Evolutionary conservation across 2,888 invertebrate species (phyloP).

Genomic region (Prosopocoilus inquinatus): DNA sequence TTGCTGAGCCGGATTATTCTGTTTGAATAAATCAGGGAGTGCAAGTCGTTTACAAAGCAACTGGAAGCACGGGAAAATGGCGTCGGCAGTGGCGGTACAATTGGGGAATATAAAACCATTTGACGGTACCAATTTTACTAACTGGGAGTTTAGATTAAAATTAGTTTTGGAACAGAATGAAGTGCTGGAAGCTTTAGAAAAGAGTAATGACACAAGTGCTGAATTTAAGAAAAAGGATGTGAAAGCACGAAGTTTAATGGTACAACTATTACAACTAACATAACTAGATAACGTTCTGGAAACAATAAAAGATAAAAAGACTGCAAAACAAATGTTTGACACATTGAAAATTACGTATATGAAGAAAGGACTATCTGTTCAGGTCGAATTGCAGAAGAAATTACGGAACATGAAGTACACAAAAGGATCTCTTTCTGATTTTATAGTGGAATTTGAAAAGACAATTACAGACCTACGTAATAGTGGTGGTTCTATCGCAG

Average conservation of each 20-base stretch:
- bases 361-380: constrained; percentile 8
- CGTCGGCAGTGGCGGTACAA: no score
- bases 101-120: no score
- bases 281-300: constrained; percentile 26
- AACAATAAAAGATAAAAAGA: constrained; percentile 23
- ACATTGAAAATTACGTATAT: constrained; percentile 14
- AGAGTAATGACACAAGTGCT: no score
- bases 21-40: no score
- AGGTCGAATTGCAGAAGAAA: constrained; percentile 17
- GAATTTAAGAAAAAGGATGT: constrained; percentile 19
- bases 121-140: no score
- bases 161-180: constrained; percentile 1
- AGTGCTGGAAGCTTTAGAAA: neutral
- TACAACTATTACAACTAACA: constrained; percentile 23
- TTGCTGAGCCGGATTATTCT: no score
- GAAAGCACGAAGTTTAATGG: constrained; percentile 24
- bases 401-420: constrained; percentile 17
- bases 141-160: constrained; percentile 17
- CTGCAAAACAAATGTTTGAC: constrained; percentile 26
- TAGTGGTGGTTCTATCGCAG: no score
- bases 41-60: no score
- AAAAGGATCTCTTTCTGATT: constrained; percentile 11
- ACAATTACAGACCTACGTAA: constrained; percentile 13
- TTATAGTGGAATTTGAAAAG: constrained; percentile 20
- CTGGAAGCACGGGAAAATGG: no score